Conservation (phyloP, 2,797 vertebrate genomes). For the Danio aesculapii region DNA sequence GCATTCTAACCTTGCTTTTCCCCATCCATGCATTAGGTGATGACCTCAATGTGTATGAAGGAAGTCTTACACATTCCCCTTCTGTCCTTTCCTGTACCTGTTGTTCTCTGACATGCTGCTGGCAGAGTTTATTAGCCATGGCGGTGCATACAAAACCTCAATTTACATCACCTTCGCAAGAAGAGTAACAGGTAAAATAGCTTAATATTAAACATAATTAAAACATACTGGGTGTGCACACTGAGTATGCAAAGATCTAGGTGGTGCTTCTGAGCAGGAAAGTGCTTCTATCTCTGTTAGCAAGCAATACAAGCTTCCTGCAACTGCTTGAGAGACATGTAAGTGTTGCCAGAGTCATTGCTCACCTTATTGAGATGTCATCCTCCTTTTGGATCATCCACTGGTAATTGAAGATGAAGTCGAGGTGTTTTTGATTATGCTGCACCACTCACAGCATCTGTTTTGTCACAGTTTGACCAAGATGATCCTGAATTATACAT, state of each 20-base stretch:
- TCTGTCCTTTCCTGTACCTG: background rate
- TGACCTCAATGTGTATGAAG: background rate
- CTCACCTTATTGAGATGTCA: conserved; percentile 23
- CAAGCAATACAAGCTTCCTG: background rate
- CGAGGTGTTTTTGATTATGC: background rate
- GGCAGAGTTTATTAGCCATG: background rate
- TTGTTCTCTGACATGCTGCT: background rate
- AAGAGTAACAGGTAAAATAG: background rate
- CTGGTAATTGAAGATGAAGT: background rate
- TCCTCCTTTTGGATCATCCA: background rate
- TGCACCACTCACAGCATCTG: background rate
- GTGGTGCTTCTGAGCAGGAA: background rate
- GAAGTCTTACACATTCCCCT: background rate
- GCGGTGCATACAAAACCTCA: conserved; percentile 1
- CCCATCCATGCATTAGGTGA: background rate
- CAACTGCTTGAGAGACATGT: background rate
- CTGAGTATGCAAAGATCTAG: background rate
- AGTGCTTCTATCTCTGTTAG: background rate
- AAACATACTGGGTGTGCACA: too few relatives aligned
- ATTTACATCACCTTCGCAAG: background rate
- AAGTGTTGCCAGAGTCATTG: background rate
- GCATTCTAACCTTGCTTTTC: background rate
- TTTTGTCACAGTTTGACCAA: background rate
- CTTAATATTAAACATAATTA: background rate
- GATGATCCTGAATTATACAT: conserved; percentile 1